Percentiles rank a stretch among this genome's conserved stretches.
phyloP scores from a whole-genome alignment of 2,797 vertebrate genomes.

The Cercopithecus neglectus region DNA sequence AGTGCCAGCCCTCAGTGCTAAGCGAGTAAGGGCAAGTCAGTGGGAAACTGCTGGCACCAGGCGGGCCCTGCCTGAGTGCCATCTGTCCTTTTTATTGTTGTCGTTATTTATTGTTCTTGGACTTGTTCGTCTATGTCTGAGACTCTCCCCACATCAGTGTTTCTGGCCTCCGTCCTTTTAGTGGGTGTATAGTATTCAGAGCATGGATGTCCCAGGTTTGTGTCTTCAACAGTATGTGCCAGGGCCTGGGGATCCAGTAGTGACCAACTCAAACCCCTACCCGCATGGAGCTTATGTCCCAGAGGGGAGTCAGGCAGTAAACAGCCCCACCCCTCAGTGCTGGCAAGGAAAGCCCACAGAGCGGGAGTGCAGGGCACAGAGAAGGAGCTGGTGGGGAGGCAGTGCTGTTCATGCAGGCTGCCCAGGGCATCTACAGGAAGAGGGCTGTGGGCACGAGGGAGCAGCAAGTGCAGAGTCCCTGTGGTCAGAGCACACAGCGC shows the following conservation, averaged over 20 bases:
- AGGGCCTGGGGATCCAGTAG: not conserved
- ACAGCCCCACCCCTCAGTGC: not conserved
- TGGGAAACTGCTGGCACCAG: accelerated
- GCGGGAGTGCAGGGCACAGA: accelerated
- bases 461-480: not conserved
- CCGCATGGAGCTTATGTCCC: not conserved
- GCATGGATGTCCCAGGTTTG: not conserved
- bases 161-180: not conserved
- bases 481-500: not conserved
- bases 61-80: accelerated
- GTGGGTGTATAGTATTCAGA: not conserved
- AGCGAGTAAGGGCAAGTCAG: accelerated
- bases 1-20: accelerated
- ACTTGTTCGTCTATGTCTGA: accelerated
- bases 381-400: accelerated
- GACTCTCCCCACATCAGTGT: accelerated
- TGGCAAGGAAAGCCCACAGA: accelerated
- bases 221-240: accelerated
- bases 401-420: accelerated
- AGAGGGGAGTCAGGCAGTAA: not conserved
- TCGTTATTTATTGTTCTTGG: not conserved
- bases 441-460: not conserved
- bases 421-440: accelerated
- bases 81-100: accelerated
- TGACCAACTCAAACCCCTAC: accelerated